Base-by-base conservation (phyloP, 2,797 vertebrate genomes). In the Allobates femoralis region DNA sequence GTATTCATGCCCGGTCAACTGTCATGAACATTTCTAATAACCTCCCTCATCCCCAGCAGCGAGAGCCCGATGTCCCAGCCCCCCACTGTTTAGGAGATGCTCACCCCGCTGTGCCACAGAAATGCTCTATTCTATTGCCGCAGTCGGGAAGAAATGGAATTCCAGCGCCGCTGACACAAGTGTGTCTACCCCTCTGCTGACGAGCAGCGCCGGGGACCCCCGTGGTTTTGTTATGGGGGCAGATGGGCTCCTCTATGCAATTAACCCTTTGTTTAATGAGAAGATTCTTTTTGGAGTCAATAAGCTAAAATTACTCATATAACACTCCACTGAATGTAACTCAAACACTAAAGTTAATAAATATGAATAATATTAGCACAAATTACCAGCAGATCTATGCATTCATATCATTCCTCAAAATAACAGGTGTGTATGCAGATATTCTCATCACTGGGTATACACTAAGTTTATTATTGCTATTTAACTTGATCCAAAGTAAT, bases 1-100 rank as follows among this genome's bases (percentile, higher is more conserved):
- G 71, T 74, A 26, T 74, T 74, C 71, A 26, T 74, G 71, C 34
- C 71, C 71, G 71, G 71, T 74, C 71, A 74, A 74, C 71, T 74
- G 71, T 74, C 71, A 74, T 74, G 41, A 74, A 46, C 71, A 71
- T 71, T 69, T 41, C 34, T 71, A 37, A 71, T 34, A 71, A 14
- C 28, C 30, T 18, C 62, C 12, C 62, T 74, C 41, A 41, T 37
- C n/a, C 71, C 71, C 23, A 19, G 34, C 67, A 71, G 67, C 23
- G 67, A 46, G 10, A 46, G 67, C n/a, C 34, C 67, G 15, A n/a
- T 50, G 23, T 74, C 71, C 71, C 71, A 50, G 71, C 37, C 71
- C 71, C 71, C 71, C 71, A 74, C 71, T 50, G 71, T 50, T 69
- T 74, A 50, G 71, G 71, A 46, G 71, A 74, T 50, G 71, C 71